Base-by-base conservation (phyloP, 2,888 invertebrate species). In the Hyppa rectilinea region DNA sequence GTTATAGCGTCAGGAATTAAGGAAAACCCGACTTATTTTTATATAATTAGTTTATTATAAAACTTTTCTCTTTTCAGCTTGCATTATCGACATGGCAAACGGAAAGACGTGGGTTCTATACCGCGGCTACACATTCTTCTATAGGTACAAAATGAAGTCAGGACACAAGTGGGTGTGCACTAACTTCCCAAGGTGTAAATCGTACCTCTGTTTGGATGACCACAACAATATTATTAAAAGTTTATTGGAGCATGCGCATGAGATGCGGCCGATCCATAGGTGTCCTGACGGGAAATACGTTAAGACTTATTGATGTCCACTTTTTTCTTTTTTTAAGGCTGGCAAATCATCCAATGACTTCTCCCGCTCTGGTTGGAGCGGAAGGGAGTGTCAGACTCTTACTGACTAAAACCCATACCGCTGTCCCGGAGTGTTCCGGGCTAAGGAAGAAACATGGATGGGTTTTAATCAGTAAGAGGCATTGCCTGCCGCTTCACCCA, bases 111-210 rank as follows among this genome's bases (percentile, higher is more conserved):
- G 87, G 49, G 70, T 92, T 0, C 72, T 91, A 2, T 87, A 85
- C 78, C 63, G 81, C 10, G 92, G 91, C 0, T 90, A 89, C 70
- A 91, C 92, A 0, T 93, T 92, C 80, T 92, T 92, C 87, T 91
- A 85, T 62, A 85, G 92, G 12, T 92, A 93, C 75, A 85, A 82
- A 52, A 69, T 81, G 14, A 87, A 74, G 60, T 50, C 52, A 1
- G 92, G 92, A 2, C 81, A 87, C 29, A 92, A 91, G 68, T 93
- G 92, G 92, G 91, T 90, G 0, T 93, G 93, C 71, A 93, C 91
- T 2, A 86, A 77, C 17, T 92, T 90, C 70, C 92, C 92, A 0
- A 84, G 87, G 4, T 93, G 93, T 82, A 93, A 92, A 50, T 89
- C 92, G 0, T 89, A 60, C 45, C 56, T 92, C 0, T 87, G 83